phyloP scores from a whole-genome alignment of 2,113 vertebrate genomes.

The Callipepla squamata region DNA sequence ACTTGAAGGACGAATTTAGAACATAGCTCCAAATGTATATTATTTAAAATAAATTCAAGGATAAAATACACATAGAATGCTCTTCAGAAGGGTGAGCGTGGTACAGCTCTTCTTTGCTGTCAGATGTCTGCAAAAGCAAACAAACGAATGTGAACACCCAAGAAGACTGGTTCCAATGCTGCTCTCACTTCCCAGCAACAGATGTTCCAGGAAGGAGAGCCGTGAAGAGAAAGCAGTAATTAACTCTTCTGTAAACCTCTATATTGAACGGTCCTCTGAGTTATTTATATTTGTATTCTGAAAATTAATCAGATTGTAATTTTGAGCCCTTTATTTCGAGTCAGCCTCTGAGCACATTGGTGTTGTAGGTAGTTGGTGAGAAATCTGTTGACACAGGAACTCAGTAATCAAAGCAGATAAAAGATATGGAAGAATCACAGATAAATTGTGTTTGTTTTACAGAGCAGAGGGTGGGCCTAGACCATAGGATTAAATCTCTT shows the following conservation, averaged over 20 bases:
- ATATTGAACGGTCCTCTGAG: accelerated
- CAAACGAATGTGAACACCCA: not conserved
- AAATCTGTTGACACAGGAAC: not conserved
- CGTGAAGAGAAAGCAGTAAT: not conserved
- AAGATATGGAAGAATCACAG: not conserved
- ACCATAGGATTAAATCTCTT: not conserved
- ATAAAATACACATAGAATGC: accelerated
- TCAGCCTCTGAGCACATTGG: accelerated
- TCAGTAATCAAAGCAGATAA: accelerated
- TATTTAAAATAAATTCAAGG: not conserved
- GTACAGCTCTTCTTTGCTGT: not conserved
- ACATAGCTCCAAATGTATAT: accelerated
- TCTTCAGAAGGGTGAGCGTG: not conserved
- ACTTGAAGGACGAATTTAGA: not conserved
- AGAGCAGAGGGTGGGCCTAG: no score
- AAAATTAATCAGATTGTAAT: not conserved
- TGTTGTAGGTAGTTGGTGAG: not conserved
- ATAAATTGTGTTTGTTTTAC: accelerated
- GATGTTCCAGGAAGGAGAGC: not conserved
- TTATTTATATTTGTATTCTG: not conserved
- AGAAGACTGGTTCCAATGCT: not conserved
- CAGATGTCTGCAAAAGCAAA: not conserved
- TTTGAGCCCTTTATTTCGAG: not conserved
- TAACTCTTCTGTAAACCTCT: not conserved
- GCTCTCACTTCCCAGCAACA: not conserved